phyloP scores from a whole-genome alignment of 2,113 vertebrate species.

The Melanerpes formicivorus region DNA sequence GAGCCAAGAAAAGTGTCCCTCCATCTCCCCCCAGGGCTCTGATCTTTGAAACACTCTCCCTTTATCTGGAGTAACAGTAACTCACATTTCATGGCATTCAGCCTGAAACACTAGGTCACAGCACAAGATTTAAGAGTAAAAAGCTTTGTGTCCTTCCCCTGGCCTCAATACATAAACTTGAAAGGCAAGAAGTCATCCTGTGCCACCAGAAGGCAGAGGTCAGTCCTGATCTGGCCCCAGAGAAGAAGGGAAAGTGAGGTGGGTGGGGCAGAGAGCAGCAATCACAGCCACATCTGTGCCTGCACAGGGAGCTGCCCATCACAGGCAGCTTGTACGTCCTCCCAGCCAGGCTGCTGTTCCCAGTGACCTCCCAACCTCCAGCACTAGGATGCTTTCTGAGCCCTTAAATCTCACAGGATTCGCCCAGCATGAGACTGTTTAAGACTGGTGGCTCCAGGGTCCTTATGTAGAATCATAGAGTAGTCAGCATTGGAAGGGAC shows the following conservation, averaged over 20 bases:
- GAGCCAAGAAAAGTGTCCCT: no score
- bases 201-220: background rate
- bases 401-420: background rate
- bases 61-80: background rate
- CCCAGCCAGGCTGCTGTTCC: rapidly evolving
- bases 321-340: background rate
- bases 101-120: background rate
- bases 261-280: background rate
- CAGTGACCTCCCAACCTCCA: background rate
- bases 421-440: background rate
- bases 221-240: background rate
- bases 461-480: background rate
- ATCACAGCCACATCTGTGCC: background rate
- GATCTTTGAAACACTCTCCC: background rate
- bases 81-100: background rate
- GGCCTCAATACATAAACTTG: background rate
- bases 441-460: background rate
- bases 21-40: background rate
- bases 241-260: background rate
- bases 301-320: background rate
- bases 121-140: background rate
- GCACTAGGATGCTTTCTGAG: background rate
- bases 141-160: background rate
- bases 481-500: no score
- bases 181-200: background rate